These are phyloP conservation scores for Umimayanthus chanpuru DNA, from an alignment of 92 coral and sea anemone genomes.

Conservation along the genomic window DNA sequence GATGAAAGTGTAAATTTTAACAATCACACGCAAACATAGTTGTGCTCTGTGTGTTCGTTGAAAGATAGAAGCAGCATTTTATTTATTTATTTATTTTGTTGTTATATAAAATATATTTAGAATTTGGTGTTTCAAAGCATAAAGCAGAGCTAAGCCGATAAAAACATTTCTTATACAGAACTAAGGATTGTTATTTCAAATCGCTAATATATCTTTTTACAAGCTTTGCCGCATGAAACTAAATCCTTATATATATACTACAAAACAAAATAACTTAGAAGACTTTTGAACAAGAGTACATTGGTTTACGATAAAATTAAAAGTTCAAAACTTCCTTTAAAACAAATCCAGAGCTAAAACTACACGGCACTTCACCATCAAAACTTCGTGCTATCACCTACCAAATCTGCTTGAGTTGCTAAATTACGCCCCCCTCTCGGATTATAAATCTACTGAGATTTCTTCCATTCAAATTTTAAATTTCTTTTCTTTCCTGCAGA, in stretches of 20 bases:
- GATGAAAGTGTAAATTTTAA: constrained; percentile 33
- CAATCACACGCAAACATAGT: constrained; percentile 9
- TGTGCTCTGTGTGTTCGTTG: neutral
- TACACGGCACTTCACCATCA: neutral
- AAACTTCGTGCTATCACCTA: neutral
- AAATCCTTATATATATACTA: neutral
- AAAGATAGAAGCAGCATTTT: neutral
- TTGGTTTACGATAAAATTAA: neutral
- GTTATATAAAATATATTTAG: neutral
- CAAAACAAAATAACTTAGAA: neutral
- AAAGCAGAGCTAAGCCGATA: neutral
- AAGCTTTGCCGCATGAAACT: neutral
- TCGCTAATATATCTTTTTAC: neutral
- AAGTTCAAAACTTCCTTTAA: neutral
- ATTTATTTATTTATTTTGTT: neutral
- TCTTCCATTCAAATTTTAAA: constrained; percentile 37
- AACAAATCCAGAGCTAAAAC: neutral
- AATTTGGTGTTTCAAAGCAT: neutral
- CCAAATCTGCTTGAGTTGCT: neutral
- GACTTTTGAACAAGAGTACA: neutral
- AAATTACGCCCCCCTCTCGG: constrained; percentile 11
- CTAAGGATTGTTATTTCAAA: neutral
- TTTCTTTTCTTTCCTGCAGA: constrained; percentile 38
- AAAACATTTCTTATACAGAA: neutral
- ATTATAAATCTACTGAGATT: constrained; percentile 32